Evolutionary conservation across 2,113 vertebrate genomes (phyloP).

Genomic region (Petromus typicus): DNA sequence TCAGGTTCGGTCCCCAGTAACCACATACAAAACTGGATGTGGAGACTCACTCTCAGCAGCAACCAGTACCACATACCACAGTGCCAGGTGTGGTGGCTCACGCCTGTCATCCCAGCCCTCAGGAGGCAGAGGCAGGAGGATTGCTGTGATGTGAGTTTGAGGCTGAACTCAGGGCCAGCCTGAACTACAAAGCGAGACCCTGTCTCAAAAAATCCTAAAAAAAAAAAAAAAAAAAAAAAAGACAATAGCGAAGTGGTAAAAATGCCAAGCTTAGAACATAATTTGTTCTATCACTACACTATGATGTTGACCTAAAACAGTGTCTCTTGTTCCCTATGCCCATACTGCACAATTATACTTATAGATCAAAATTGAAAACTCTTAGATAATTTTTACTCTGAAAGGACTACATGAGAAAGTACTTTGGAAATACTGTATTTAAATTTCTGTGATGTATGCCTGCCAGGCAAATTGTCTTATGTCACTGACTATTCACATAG

Average conservation of each 20-base stretch:
- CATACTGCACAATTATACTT: background rate
- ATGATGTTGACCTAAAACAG: background rate
- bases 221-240: too few relatives aligned
- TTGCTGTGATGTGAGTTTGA: too few relatives aligned
- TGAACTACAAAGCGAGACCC: too few relatives aligned
- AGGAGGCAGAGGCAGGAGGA: too few relatives aligned
- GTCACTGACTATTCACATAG: background rate
- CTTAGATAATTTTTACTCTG: background rate
- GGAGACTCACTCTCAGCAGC: too few relatives aligned
- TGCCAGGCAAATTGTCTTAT: background rate
- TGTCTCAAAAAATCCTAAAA: too few relatives aligned
- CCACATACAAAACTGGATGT: too few relatives aligned
- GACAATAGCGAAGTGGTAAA: slow-evolving; percentile 11
- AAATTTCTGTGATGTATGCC: background rate
- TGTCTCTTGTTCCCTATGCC: slow-evolving; percentile 2
- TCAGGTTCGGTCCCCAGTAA: too few relatives aligned
- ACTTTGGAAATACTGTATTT: background rate
- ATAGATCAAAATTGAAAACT: slow-evolving; percentile 30
- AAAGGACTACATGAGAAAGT: background rate
- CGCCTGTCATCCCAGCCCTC: too few relatives aligned
- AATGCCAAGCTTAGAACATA: slow-evolving; percentile 19
- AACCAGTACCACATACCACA: too few relatives aligned
- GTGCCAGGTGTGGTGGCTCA: too few relatives aligned
- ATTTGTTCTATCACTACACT: background rate
- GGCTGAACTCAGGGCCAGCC: too few relatives aligned